phyloP scores from a whole-genome alignment of 2,113 vertebrate species.

The Osmerus mordax region DNA sequence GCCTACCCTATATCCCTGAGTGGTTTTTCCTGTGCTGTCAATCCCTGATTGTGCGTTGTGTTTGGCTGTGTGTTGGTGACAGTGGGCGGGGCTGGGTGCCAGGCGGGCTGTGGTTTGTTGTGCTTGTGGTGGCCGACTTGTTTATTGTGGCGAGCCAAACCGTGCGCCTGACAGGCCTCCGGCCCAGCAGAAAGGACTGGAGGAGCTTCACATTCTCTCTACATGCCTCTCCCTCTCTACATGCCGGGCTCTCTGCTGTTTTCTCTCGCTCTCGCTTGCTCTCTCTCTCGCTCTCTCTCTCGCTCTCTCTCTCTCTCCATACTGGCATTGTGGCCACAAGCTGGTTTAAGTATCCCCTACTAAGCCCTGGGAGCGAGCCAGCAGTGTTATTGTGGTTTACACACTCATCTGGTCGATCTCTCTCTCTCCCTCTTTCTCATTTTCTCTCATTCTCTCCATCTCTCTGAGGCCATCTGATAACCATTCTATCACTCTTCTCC shows the following conservation, averaged over 20 bases:
- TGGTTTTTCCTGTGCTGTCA: conserved; percentile 55
- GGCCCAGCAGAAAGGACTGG: neutral
- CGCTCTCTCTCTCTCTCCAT: neutral
- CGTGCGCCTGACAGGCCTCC: conserved; percentile 39
- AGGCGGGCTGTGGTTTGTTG: conserved; percentile 64
- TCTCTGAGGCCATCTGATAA: neutral
- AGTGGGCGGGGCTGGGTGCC: conserved; percentile 7
- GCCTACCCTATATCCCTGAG: conserved; percentile 34
- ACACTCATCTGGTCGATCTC: neutral
- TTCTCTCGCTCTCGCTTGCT: neutral
- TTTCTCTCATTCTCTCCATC: neutral
- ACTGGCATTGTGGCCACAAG: neutral
- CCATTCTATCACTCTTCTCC: too few relatives aligned
- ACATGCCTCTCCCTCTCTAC: neutral
- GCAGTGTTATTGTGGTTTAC: neutral
- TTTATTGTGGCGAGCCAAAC: conserved; percentile 56
- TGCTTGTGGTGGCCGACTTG: conserved; percentile 55
- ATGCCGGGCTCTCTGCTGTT: neutral
- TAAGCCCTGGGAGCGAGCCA: neutral
- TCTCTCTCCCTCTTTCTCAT: neutral
- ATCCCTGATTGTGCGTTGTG: conserved; percentile 41
- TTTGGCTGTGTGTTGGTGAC: conserved; percentile 25
- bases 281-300: neutral
- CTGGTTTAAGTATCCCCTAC: neutral
- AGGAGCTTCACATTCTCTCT: neutral